Conservation (phyloP, 2,113 vertebrate genomes). For the Pollimyrus isidori region DNA sequence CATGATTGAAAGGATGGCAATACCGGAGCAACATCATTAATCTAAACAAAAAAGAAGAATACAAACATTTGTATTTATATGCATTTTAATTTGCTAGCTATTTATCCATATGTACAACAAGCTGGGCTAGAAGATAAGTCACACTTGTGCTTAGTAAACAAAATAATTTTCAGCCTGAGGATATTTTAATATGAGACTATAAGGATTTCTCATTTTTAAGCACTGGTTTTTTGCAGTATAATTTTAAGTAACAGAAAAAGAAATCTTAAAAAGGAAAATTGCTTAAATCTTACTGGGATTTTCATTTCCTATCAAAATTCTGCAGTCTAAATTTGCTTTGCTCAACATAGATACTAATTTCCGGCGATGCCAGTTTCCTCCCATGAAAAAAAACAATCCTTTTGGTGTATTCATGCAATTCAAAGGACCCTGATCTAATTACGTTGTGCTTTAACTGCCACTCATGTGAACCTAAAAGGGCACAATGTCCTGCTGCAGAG, state of each 20-base stretch:
- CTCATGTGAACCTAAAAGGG: slow-evolving; percentile 1
- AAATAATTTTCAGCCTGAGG: not conserved
- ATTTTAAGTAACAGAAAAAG: not conserved
- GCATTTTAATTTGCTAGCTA: not conserved
- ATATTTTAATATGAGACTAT: not conserved
- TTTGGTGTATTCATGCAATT: not conserved
- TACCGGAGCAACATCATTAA: not conserved
- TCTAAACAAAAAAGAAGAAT: not conserved
- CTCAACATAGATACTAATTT: not conserved
- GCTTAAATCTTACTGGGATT: not conserved
- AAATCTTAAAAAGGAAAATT: not conserved
- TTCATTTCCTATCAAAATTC: not conserved
- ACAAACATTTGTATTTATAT: not conserved
- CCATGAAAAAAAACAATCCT: not conserved
- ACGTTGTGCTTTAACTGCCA: not conserved
- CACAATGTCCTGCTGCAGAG: not conserved
- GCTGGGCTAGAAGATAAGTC: not conserved
- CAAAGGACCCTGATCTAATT: not conserved
- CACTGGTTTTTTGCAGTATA: not conserved
- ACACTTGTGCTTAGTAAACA: not conserved
- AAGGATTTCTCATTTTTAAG: not conserved
- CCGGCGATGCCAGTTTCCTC: not conserved
- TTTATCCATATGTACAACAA: not conserved
- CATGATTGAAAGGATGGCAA: not conserved
- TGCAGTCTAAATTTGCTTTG: not conserved